These are phyloP conservation scores for Dicrostonyx torquatus DNA, from an alignment of 2,797 vertebrate genomes.

Conservation along the genomic window DNA sequence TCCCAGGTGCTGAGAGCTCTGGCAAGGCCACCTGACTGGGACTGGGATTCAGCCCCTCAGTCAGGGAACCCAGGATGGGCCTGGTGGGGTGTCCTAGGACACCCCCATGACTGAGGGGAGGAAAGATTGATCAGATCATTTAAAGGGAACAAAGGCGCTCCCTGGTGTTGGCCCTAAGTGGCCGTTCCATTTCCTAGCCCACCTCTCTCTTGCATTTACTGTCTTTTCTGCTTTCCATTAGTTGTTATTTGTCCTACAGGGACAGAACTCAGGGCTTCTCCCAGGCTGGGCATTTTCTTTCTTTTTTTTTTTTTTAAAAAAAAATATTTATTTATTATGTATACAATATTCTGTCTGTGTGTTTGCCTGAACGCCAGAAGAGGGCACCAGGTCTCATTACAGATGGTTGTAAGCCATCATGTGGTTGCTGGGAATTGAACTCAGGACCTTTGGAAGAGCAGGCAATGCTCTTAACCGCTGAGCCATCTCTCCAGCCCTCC, in stretches of 20 bases:
- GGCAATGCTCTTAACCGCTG: no score
- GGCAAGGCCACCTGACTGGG: neutral
- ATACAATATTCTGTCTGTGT: no score
- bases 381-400: no score
- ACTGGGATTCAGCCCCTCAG: neutral
- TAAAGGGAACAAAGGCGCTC: neutral
- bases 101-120: neutral
- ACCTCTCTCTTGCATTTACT: neutral
- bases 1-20: neutral
- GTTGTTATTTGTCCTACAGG: neutral
- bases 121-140: neutral
- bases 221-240: neutral
- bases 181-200: neutral
- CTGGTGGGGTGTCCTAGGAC: neutral
- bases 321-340: no score
- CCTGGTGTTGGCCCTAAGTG: neutral
- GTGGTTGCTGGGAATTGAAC: no score
- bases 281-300: neutral
- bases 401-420: no score
- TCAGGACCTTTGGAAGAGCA: no score
- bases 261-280: neutral
- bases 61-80: neutral
- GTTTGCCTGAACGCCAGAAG: no score
- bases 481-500: no score
- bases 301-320: no score